These are phyloP conservation scores for Xenus cinereus DNA, from an alignment of 2,113 vertebrate species.

Conservation along the genomic window DNA sequence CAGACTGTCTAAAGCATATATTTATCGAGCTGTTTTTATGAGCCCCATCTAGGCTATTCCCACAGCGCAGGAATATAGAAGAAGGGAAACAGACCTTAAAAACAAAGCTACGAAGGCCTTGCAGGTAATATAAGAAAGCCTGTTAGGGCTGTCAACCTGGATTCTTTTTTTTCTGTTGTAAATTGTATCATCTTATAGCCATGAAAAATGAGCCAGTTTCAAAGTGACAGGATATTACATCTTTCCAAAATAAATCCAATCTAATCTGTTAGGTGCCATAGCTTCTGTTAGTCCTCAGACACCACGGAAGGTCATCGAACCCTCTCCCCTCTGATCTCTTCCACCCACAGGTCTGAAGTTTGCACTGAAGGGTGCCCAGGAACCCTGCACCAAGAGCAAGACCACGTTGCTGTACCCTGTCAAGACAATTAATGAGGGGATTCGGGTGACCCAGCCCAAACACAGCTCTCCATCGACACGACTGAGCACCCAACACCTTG, in stretches of 20 bases:
- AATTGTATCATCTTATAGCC: background rate
- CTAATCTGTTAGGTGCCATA: background rate
- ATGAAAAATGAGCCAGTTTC: constrained; percentile 12
- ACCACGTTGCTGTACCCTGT: background rate
- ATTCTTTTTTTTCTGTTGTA: background rate
- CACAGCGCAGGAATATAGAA: background rate
- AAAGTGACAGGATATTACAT: background rate
- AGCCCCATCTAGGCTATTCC: constrained; percentile 8
- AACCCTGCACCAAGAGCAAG: background rate
- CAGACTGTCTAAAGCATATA: background rate
- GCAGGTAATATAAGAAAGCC: background rate
- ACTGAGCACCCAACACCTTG: background rate
- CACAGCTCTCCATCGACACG: background rate
- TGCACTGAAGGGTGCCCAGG: background rate
- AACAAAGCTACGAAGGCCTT: constrained; percentile 31
- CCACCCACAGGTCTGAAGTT: background rate
- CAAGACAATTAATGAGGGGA: background rate
- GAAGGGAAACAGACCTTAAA: constrained; percentile 23
- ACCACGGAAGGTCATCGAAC: background rate
- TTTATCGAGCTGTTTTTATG: constrained; percentile 28
- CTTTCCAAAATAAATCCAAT: constrained; percentile 6
- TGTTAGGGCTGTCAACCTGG: background rate
- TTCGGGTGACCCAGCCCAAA: background rate
- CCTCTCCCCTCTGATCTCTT: background rate
- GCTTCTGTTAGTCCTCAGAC: background rate